Base-by-base conservation (phyloP, 1,140 invertebrate species). In the Drosophila ercepeae region DNA sequence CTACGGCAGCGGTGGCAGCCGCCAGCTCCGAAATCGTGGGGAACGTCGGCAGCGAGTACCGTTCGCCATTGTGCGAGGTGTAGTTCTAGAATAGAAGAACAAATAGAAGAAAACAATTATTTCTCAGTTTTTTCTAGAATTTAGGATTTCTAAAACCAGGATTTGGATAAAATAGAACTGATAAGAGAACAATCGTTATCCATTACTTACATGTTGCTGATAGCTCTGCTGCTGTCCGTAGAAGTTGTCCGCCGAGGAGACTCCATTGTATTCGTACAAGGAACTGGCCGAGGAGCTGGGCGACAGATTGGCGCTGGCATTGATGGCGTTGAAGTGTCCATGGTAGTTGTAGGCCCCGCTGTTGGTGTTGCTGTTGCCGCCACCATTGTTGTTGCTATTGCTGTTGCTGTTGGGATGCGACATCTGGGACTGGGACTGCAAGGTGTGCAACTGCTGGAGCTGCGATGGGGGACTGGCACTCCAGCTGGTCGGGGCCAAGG, bases 1-100 rank as follows among this genome's bases (percentile, higher is more conserved):
- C 71, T 4, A 67, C 67, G 0, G 70, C 74, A 0, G 69, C 92
- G 14, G 94, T 93, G 57, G 92, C 92, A 67, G 92, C 92, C 78
- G 94, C 93, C 68, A 93, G 89, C 71, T 94, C 94, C 49, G 92
- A 93, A 36, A 93, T 92, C 89, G 92, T 93, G 57, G 94, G 93
- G 77, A 94, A 94, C 46, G 93, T 93, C 44, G 94, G 94, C 64
- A 94, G 89, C 19, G 94, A 94, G 78, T 94, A 94, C 3, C 93
- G 93, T 69, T 94, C 94, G 57, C 74, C 69, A 46, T 79, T 78
- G 29, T 71, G 78, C 9, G 69, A 45, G n/a, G 57, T 58, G 59
- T 84, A 91, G 49, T 74, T 81, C 84, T 86, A 39, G 1, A 1
- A 52, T 3, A 64, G 1, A 1, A 52, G 2, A 64, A 25, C 1